Evolutionary conservation across 2,797 vertebrate species (phyloP).

Genomic region (Enoplosus armatus): DNA sequence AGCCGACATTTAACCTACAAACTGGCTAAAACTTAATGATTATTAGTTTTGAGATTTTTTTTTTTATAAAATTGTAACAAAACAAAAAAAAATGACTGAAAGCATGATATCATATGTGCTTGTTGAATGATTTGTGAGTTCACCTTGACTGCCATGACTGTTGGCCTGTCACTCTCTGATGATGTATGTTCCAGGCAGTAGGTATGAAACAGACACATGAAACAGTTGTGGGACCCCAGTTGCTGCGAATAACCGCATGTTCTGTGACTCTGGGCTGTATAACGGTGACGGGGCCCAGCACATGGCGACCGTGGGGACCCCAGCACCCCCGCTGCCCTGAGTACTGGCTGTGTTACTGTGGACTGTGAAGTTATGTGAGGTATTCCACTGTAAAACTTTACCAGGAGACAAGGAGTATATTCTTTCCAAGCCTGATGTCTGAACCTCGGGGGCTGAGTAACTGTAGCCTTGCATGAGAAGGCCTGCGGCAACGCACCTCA

Average conservation of each 20-base stretch:
- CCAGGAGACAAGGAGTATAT: slow-evolving; percentile 52
- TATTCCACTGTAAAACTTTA: slow-evolving; percentile 70
- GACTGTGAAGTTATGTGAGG: slow-evolving; percentile 67
- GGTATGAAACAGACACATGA: slow-evolving; percentile 16
- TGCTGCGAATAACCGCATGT: slow-evolving; percentile 24
- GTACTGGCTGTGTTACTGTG: slow-evolving; percentile 51
- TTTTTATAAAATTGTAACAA: background rate
- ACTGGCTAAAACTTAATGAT: background rate
- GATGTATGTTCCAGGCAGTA: slow-evolving; percentile 35
- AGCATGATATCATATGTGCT: background rate
- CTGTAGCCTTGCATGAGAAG: slow-evolving; percentile 41
- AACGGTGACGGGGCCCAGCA: slow-evolving; percentile 60
- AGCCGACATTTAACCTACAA: background rate
- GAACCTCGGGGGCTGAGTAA: slow-evolving; percentile 46
- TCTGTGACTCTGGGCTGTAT: slow-evolving; percentile 43
- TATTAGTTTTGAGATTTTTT: no score
- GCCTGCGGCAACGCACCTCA: slow-evolving; percentile 6
- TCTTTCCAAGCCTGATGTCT: slow-evolving; percentile 52
- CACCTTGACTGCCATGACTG: slow-evolving; percentile 8
- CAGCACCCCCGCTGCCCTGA: slow-evolving; percentile 34
- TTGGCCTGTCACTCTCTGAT: slow-evolving; percentile 20
- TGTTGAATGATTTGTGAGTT: background rate
- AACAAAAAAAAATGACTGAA: background rate
- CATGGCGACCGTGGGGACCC: slow-evolving; percentile 50
- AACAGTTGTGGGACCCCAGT: slow-evolving; percentile 49